These are phyloP conservation scores for Catotricha subobsoleta DNA, from an alignment of 2,888 invertebrate species.

Conservation along the genomic window DNA sequence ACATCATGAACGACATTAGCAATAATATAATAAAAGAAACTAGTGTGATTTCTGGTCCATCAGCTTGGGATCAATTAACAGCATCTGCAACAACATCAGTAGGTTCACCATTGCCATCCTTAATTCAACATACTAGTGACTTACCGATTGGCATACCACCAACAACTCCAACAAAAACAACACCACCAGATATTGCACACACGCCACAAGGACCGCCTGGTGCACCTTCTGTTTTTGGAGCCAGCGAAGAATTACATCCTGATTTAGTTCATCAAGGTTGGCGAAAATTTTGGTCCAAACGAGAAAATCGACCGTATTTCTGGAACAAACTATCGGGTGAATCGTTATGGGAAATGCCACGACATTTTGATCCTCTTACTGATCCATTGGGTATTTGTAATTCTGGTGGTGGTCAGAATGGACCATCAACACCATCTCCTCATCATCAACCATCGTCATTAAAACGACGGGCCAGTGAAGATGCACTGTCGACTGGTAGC, in stretches of 20 bases:
- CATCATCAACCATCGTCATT: conserved; percentile 32
- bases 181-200: conserved; percentile 24
- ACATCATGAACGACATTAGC: conserved; percentile 18
- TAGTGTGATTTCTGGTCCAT: conserved; percentile 16
- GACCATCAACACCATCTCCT: conserved; percentile 24
- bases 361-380: conserved; percentile 75
- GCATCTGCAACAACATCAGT: conserved; percentile 19
- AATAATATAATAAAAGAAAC: conserved; percentile 14
- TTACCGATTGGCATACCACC: conserved; percentile 14
- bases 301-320: conserved; percentile 88
- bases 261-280: conserved; percentile 64
- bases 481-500: conserved; percentile 23
- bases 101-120: not conserved
- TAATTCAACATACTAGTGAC: not conserved
- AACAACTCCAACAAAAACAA: conserved; percentile 24
- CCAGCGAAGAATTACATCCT: conserved; percentile 23
- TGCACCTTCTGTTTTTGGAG: not conserved
- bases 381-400: conserved; percentile 72
- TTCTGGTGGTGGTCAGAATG: conserved; percentile 24
- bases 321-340: conserved; percentile 93
- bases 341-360: conserved; percentile 90
- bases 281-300: conserved; percentile 92
- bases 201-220: conserved; percentile 25
- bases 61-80: conserved; percentile 30
- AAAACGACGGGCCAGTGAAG: conserved; percentile 65